Evolutionary conservation across 2,888 invertebrate species (phyloP).

Genomic region (Morpho deidamia): DNA sequence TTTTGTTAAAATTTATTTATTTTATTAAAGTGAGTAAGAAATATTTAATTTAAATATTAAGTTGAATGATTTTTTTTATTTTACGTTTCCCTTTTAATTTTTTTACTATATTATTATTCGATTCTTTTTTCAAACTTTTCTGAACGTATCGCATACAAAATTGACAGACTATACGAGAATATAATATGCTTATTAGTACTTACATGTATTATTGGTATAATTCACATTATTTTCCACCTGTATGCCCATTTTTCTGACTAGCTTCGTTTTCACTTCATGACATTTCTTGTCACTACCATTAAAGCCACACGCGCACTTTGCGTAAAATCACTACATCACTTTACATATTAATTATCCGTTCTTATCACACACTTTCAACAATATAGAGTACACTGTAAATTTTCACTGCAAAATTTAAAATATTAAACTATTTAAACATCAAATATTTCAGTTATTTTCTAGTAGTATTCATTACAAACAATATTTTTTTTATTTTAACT

Average conservation of each 20-base stretch:
- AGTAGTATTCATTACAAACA: no score
- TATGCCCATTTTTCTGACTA: conserved; percentile 56
- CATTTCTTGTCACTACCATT: conserved; percentile 19
- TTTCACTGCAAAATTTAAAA: neutral
- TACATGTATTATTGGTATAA: conserved; percentile 65
- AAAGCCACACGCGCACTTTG: conserved; percentile 10
- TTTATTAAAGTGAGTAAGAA: no score
- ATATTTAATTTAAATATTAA: no score
- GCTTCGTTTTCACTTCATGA: conserved; percentile 27
- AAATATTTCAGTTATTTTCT: no score
- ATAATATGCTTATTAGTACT: conserved; percentile 34
- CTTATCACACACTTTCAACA: conserved; percentile 6
- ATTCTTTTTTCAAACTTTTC: no score
- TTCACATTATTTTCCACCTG: conserved; percentile 68
- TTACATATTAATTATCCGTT: conserved; percentile 2
- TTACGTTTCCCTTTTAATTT: neutral
- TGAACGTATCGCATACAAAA: no score
- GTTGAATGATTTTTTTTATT: no score
- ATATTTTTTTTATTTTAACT: neutral
- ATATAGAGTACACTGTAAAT: neutral
- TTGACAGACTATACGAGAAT: no score
- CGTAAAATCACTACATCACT: conserved; percentile 10
- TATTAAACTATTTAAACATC: no score
- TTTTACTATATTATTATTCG: neutral
- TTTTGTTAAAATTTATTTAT: no score